phyloP scores from a whole-genome alignment of 2,888 invertebrate species.

The Hybos culiciformis region DNA sequence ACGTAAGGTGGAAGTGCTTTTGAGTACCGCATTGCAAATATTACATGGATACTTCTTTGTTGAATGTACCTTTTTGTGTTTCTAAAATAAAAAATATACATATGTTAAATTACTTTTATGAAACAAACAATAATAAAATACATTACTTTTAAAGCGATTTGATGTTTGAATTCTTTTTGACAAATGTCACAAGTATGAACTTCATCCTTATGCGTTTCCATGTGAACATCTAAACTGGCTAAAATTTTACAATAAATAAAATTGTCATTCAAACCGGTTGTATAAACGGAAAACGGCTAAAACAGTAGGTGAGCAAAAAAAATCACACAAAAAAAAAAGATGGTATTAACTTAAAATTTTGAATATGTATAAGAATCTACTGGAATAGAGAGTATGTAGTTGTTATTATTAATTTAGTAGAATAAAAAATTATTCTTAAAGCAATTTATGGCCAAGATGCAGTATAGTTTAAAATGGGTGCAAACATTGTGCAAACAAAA shows the following conservation, averaged over 20 bases:
- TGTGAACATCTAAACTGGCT: not conserved
- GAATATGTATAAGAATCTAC: no score
- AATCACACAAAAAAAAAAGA: no score
- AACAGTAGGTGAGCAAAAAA: no score
- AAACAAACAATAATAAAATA: not conserved
- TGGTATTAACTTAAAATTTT: no score
- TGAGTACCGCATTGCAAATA: not conserved
- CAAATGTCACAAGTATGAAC: conserved; percentile 27
- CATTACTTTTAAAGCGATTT: conserved; percentile 15
- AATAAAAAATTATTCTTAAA: no score
- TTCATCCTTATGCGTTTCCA: not conserved
- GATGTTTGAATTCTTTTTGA: conserved; percentile 17
- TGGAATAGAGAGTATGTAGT: no score
- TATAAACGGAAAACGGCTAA: no score
- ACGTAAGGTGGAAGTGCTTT: not conserved
- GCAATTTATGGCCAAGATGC: no score
- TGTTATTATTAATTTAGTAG: no score
- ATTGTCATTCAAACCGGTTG: no score
- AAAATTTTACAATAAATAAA: not conserved
- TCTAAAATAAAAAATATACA: not conserved
- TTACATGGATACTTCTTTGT: not conserved
- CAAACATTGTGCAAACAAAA: no score
- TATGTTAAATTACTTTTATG: not conserved
- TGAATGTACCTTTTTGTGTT: not conserved
- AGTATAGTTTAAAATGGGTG: no score